Base-by-base conservation (phyloP, 2,888 invertebrate species). In the Ellobium chinense region DNA sequence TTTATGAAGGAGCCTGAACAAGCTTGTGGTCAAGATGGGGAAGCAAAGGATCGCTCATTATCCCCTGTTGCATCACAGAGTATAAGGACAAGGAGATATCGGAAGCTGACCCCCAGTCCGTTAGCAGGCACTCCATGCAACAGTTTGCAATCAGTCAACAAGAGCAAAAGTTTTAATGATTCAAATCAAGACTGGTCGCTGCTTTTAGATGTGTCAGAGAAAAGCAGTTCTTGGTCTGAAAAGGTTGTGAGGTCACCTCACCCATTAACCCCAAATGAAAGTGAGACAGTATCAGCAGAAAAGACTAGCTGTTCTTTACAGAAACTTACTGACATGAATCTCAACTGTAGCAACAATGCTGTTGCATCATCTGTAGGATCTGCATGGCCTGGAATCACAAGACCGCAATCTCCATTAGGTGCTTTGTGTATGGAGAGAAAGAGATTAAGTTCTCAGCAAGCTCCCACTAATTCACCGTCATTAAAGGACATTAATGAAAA, bases 241-340 rank as follows among this genome's bases (percentile, higher is more conserved):
- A 56, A 21, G 31, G 7, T 54, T 46, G 56, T 34, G 56, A 46
- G 21, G 46, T 7, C 46, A 46, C 9, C 46, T 46, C 7, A 18
- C 18, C 46, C 46, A 9, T 46, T 18, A 46, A 18, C 18, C 9
- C 9, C 46, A 12, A 12, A 12, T 54, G 31, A 70, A 70, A 54
- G 54, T 56, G 69, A 14, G 29, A 24, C 1, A n/a, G 34, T 21
- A 56, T 12, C 12, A 39, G n/a, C 18, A 24, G 31, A 31, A 1
- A 56, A 70, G n/a, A n/a, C 54, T 34, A 70, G 54, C 27, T 70
- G 18, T 34, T 34, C 56, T 31, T 34, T 54, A 54, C 69, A 56
- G 1, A 56, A 1, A 31, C 46, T 4, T 18, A 63, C 18, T 4
- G 24, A 63, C 34, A 2, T n/a, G n/a, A n/a, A n/a, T n/a, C n/a